Base-by-base conservation (phyloP, 2,888 invertebrate genomes). In the Drosophila planitibia region DNA sequence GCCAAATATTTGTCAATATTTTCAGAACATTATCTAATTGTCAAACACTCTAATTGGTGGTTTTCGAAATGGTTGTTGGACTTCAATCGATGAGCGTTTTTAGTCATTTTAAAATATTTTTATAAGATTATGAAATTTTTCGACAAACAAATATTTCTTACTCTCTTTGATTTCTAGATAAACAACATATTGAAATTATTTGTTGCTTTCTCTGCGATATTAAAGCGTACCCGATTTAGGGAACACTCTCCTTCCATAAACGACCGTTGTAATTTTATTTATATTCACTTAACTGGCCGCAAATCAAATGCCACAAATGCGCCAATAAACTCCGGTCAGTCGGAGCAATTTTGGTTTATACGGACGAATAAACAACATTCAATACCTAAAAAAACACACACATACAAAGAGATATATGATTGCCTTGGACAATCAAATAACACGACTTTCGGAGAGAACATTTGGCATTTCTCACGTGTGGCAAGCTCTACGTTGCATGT, bases 361-460 rank as follows among this genome's bases (percentile, higher is more conserved):
- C 52, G 47, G 25, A 39, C 64, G 64, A 76, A 58, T 72, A 74
- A 74, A 76, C 66, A 70, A 49, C 58, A 49, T 39, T 37, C 47
- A 59, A 59, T 32, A 55, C 10, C 47, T 22, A 68, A 35, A 64
- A n/a, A 33, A 22, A 47, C 39, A 12, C 51, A 39, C 60, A 65
- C 49, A 53, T 41, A 25, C 35, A 52, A 19, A 4, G 70, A 69
- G 59, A 51, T 66, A 60, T 72, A 69, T 64, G 71, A 70, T 70
- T 69, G 72, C 74, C 66, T 86, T 76, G 76, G 70, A 86, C 82
- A 84, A 82, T 87, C 82, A 84, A 84, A 89, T 84, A 86, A 79
- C 85, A 84, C 73, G 82, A 71, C 76, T 76, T 70, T 57, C 69
- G 61, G 61, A 67, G 74, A 74, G 76, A 70, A 76, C 84, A 85